phyloP scores from a whole-genome alignment of 2,888 invertebrate species.

The Apamea sordens region DNA sequence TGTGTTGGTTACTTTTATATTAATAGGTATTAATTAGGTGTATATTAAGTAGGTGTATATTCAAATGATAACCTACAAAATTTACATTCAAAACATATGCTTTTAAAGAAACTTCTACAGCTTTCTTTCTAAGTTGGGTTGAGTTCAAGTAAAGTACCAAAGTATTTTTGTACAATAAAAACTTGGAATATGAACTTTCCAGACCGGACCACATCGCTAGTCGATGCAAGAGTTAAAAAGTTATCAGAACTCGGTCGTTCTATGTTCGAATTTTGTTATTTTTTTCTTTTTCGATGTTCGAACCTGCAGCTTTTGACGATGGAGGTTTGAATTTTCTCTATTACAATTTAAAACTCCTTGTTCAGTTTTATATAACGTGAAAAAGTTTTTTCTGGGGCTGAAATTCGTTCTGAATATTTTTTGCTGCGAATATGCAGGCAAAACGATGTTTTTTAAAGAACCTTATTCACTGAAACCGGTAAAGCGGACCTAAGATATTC shows the following conservation, averaged over 20 bases:
- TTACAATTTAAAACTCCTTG: not conserved
- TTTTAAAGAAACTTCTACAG: not conserved
- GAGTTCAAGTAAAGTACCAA: slow-evolving; percentile 1
- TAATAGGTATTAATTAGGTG: too few relatives aligned
- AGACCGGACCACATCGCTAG: not conserved
- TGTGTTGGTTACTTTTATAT: too few relatives aligned
- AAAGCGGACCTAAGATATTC: not conserved
- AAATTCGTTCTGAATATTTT: not conserved
- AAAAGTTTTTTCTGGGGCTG: not conserved
- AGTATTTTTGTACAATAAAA: not conserved
- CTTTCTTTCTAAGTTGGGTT: not conserved
- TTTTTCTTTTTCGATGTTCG: slow-evolving; percentile 15
- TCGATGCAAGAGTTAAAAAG: slow-evolving; percentile 22
- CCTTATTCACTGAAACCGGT: not conserved
- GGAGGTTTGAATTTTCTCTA: not conserved
- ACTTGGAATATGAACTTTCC: not conserved
- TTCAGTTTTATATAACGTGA: not conserved
- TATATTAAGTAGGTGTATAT: not conserved
- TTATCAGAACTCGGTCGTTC: slow-evolving; percentile 40
- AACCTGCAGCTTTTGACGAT: slow-evolving; percentile 1
- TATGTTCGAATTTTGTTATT: slow-evolving; percentile 14
- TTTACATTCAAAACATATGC: not conserved
- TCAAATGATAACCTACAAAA: not conserved
- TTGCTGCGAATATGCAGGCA: not conserved
- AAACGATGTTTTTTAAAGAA: not conserved